Evolutionary conservation across 1,140 invertebrate species (phyloP).

Genomic region (Uloborus diversus): DNA sequence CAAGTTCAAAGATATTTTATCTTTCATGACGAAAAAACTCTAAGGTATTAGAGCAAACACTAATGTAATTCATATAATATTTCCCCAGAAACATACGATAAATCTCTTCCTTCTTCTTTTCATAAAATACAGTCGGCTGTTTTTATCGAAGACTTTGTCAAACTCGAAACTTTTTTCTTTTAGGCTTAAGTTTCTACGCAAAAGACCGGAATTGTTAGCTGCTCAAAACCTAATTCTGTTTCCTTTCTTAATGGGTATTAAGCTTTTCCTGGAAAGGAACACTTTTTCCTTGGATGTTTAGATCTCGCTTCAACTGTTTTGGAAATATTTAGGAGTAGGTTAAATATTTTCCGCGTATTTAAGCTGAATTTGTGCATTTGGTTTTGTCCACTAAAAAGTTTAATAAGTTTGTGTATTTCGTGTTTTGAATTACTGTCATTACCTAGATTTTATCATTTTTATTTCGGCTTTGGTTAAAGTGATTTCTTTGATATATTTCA

Average conservation of each 20-base stretch:
- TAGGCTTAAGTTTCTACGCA: constrained; percentile 6
- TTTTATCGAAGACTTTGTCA: not conserved
- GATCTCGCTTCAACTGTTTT: not conserved
- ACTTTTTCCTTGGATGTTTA: not conserved
- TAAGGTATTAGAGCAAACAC: too few relatives aligned
- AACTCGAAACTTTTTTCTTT: not conserved
- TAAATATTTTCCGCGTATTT: constrained; percentile 27
- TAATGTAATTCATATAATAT: too few relatives aligned
- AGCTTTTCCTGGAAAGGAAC: not conserved
- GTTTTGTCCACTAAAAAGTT: not conserved
- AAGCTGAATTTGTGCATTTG: constrained; percentile 28
- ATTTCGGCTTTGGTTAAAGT: not conserved
- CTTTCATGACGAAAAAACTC: too few relatives aligned
- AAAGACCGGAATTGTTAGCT: constrained; percentile 29
- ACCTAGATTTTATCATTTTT: not conserved
- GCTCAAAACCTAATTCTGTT: constrained; percentile 39
- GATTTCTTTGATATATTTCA: not conserved
- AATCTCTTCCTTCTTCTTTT: too few relatives aligned
- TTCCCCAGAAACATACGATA: too few relatives aligned
- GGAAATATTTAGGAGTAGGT: not conserved
- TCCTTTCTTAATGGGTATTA: constrained; percentile 35
- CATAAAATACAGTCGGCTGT: too few relatives aligned
- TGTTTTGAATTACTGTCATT: too few relatives aligned
- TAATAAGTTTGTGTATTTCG: too few relatives aligned
- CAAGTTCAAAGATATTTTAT: too few relatives aligned